Percentiles rank a stretch among this genome's conserved stretches.
Evolutionary conservation across 2,888 invertebrate genomes (phyloP).

Genomic region (Cryptocephalus moraei): DNA sequence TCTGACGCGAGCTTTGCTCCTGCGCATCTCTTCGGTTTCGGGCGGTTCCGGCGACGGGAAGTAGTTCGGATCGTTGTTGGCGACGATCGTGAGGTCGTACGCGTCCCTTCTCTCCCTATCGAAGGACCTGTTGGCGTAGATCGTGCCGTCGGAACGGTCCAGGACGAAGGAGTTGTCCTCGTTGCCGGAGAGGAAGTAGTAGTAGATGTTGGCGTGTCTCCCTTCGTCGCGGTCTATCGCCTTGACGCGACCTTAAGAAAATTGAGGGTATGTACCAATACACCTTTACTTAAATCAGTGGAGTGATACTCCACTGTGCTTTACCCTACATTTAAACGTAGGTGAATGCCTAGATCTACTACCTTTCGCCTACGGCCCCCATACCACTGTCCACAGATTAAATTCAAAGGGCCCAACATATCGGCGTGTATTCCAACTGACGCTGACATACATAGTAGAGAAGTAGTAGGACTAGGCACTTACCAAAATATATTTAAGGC

Average conservation of each 20-base stretch:
- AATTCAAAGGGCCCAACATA: too few relatives aligned
- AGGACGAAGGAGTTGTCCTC: constrained; percentile 67
- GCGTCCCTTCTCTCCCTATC: constrained; percentile 70
- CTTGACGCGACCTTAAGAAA: constrained; percentile 48
- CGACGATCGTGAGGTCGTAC: constrained; percentile 69
- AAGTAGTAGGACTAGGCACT: too few relatives aligned
- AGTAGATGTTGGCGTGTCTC: constrained; percentile 72
- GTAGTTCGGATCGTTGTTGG: constrained; percentile 73
- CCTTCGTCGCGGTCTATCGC: constrained; percentile 71
- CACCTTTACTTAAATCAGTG: too few relatives aligned
- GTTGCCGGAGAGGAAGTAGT: constrained; percentile 72
- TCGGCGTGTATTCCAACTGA: too few relatives aligned
- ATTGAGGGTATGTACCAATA: too few relatives aligned
- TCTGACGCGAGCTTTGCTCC: constrained; percentile 60
- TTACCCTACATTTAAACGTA: too few relatives aligned
- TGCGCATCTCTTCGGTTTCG: constrained; percentile 44
- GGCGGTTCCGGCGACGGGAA: constrained; percentile 46
- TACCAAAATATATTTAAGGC: too few relatives aligned
- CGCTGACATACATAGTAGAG: too few relatives aligned
- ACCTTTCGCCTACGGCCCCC: too few relatives aligned
- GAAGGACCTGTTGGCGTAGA: constrained; percentile 68
- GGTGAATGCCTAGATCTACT: too few relatives aligned
- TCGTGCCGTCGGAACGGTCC: constrained; percentile 68
- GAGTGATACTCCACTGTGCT: too few relatives aligned
- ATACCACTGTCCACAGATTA: too few relatives aligned